Percentiles rank a stretch among this genome's conserved stretches.
phyloP scores from a whole-genome alignment of 2,797 vertebrate genomes.

The Danio aesculapii region DNA sequence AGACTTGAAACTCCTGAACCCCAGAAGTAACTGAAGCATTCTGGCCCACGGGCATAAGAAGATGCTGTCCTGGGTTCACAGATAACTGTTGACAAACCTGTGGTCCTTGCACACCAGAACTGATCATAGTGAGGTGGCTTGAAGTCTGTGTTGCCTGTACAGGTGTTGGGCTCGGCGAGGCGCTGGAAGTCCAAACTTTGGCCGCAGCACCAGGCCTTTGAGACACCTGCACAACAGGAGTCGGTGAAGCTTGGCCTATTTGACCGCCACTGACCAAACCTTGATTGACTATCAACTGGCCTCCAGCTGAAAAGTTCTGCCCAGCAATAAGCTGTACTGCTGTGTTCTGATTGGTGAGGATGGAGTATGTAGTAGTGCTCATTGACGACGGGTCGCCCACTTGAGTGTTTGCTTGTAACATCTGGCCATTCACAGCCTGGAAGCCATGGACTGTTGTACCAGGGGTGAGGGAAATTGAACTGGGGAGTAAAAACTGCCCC shows the following conservation, averaged over 20 bases:
- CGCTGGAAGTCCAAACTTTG: constrained; percentile 76
- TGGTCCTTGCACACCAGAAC: constrained; percentile 78
- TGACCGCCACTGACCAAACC: constrained; percentile 85
- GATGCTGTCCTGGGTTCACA: constrained; percentile 84
- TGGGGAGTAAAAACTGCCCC: constrained; percentile 92
- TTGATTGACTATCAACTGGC: constrained; percentile 92
- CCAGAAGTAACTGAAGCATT: constrained; percentile 73
- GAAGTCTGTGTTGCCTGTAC: constrained; percentile 80
- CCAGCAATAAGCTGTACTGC: constrained; percentile 91
- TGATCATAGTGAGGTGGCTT: constrained; percentile 85
- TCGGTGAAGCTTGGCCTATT: constrained; percentile 86
- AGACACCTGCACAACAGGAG: constrained; percentile 61
- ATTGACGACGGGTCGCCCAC: constrained; percentile 79
- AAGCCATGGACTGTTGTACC: constrained; percentile 86
- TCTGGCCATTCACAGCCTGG: constrained; percentile 86
- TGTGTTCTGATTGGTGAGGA: constrained; percentile 88
- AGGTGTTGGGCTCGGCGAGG: constrained; percentile 69
- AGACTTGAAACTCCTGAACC: constrained; percentile 69
- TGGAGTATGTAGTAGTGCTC: constrained; percentile 84
- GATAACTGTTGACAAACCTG: constrained; percentile 76
- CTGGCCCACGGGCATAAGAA: constrained; percentile 86
- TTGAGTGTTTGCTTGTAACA: constrained; percentile 83
- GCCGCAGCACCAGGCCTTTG: constrained; percentile 47
- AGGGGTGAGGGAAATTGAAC: constrained; percentile 86
- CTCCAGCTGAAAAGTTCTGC: constrained; percentile 88